phyloP scores from a whole-genome alignment of 2,113 vertebrate species.

The Phocoena sinus region DNA sequence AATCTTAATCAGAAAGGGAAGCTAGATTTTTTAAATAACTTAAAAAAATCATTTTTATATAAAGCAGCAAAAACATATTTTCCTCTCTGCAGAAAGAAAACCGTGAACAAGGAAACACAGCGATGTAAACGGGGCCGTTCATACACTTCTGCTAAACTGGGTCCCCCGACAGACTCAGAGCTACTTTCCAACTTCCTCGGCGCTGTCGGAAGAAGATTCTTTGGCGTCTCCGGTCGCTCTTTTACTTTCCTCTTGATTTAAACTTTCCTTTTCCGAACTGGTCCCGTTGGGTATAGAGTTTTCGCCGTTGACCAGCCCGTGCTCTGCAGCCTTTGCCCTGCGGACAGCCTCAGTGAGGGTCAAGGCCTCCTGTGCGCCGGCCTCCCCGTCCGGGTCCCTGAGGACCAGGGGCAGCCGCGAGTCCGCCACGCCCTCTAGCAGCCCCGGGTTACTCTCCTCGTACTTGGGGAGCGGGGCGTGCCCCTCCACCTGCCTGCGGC shows the following conservation, averaged over 20 bases:
- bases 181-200: constrained; percentile 68
- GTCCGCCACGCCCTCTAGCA: constrained; percentile 86
- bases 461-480: constrained; percentile 85
- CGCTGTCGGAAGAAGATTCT: constrained; percentile 82
- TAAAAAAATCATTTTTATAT: constrained; percentile 83
- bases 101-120: constrained; percentile 80
- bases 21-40: constrained; percentile 85
- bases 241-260: constrained; percentile 74
- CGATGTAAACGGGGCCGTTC: constrained; percentile 75
- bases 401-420: constrained; percentile 91
- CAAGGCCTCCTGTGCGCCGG: constrained; percentile 79
- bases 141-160: constrained; percentile 76
- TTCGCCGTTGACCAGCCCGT: constrained; percentile 85
- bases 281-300: constrained; percentile 81
- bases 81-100: constrained; percentile 81
- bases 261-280: constrained; percentile 72
- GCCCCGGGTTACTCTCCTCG: constrained; percentile 88
- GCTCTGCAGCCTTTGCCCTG: constrained; percentile 78
- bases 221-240: constrained; percentile 83
- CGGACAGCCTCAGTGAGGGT: constrained; percentile 76
- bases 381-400: constrained; percentile 86
- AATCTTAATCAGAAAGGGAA: constrained; percentile 83
- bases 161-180: constrained; percentile 76
- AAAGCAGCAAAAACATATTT: constrained; percentile 86
- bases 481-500: constrained; percentile 85